These are phyloP conservation scores for Notarius lentiginosus DNA, from an alignment of 2,113 vertebrate species.

Conservation along the genomic window DNA sequence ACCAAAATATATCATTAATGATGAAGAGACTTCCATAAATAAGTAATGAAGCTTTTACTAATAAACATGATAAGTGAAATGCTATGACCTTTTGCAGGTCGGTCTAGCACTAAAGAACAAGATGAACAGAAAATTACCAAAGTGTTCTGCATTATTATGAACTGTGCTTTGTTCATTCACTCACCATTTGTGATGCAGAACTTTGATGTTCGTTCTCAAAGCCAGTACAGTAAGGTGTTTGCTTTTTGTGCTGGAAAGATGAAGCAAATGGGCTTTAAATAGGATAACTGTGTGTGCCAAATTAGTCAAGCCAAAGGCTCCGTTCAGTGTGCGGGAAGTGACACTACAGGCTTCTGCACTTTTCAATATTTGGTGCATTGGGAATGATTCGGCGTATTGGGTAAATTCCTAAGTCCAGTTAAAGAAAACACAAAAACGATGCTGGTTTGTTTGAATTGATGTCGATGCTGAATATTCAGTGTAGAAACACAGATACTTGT, in stretches of 20 bases:
- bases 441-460: not conserved
- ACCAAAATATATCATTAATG: not conserved
- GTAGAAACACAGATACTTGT: not conserved
- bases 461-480: constrained; percentile 3
- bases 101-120: not conserved
- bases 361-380: not conserved
- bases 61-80: not conserved
- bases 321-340: not conserved
- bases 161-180: not conserved
- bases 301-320: not conserved
- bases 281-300: not conserved
- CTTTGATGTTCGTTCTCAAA: not conserved
- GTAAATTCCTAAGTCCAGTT: not conserved
- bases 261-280: not conserved
- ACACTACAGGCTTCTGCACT: not conserved
- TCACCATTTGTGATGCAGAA: not conserved
- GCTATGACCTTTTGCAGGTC: not conserved
- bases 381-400: not conserved
- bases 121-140: not conserved
- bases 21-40: not conserved
- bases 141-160: not conserved
- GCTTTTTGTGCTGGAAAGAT: too few species aligned
- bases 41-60: not conserved
- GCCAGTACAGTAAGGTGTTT: not conserved
- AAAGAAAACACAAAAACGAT: not conserved